phyloP scores from a whole-genome alignment of 2,113 vertebrate species.

The Orientallactaga bullata region DNA sequence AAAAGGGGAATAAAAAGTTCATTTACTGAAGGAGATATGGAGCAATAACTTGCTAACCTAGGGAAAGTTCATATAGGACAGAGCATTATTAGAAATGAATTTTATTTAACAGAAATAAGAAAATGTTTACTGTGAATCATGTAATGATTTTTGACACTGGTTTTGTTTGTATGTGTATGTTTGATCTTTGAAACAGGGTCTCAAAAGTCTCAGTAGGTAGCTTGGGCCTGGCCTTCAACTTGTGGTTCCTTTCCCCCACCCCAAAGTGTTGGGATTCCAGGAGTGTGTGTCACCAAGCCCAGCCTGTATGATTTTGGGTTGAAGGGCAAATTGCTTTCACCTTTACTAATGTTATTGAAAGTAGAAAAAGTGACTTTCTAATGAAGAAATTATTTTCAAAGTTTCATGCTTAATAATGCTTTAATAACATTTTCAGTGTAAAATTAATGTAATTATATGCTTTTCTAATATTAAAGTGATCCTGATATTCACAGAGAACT shows the following conservation, averaged over 20 bases:
- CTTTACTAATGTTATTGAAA: background rate
- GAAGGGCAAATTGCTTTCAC: slow-evolving; percentile 50
- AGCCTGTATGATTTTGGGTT: background rate
- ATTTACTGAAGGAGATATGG: slow-evolving; percentile 41
- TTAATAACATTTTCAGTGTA: slow-evolving; percentile 76
- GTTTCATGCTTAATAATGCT: slow-evolving; percentile 74
- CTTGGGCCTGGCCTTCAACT: background rate
- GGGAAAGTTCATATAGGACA: background rate
- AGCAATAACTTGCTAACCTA: slow-evolving; percentile 33
- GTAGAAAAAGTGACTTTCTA: slow-evolving; percentile 61
- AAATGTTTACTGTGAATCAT: slow-evolving; percentile 65
- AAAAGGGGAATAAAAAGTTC: background rate
- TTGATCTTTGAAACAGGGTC: background rate
- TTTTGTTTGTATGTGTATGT: background rate
- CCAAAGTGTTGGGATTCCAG: background rate
- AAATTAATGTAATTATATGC: slow-evolving; percentile 78
- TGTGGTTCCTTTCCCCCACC: background rate
- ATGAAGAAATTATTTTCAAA: slow-evolving; percentile 73
- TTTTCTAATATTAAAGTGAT: slow-evolving; percentile 80
- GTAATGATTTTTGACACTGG: slow-evolving; percentile 4
- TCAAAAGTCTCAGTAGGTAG: background rate
- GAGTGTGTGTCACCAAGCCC: no score
- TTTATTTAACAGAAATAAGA: slow-evolving; percentile 11
- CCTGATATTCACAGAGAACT: slow-evolving; percentile 83
- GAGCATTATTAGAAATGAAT: slow-evolving; percentile 51